phyloP scores from a whole-genome alignment of 1,140 invertebrate species.

The Coenobita brevimanus region DNA sequence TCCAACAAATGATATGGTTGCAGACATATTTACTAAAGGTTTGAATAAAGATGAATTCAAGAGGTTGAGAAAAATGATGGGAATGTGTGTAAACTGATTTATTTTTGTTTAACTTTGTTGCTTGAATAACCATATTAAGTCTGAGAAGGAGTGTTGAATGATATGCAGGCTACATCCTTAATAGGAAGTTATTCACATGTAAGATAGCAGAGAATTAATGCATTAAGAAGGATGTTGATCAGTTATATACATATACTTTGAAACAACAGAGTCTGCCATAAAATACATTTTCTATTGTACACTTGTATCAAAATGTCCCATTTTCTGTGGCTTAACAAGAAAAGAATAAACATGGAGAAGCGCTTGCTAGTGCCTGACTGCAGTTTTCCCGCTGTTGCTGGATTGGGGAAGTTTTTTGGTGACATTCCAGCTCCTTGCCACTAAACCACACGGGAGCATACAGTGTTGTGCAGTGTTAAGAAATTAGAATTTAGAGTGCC shows the following conservation, averaged over 20 bases:
- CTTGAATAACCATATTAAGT: slow-evolving; percentile 20
- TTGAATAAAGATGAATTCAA: not conserved
- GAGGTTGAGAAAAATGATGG: slow-evolving; percentile 19
- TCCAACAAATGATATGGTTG: slow-evolving; percentile 9
- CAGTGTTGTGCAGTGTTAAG: no score
- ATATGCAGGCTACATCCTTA: no score
- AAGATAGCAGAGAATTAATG: not conserved
- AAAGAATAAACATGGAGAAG: no score
- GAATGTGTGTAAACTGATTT: slow-evolving; percentile 7
- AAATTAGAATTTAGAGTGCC: no score
- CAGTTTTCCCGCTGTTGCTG: no score
- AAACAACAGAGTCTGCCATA: not conserved
- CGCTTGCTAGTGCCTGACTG: no score
- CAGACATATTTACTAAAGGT: slow-evolving; percentile 8
- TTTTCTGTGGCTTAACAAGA: no score
- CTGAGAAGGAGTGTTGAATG: not conserved
- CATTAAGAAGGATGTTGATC: not conserved
- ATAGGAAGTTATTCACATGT: no score
- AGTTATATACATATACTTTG: not conserved
- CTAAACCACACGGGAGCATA: not conserved
- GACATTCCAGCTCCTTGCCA: not conserved
- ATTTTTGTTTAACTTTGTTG: not conserved
- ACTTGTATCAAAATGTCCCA: no score
- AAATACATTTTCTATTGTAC: no score
- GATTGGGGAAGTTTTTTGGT: no score